Evolutionary conservation across 2,113 vertebrate species (phyloP).

Genomic region (Diphyllodes magnificus): DNA sequence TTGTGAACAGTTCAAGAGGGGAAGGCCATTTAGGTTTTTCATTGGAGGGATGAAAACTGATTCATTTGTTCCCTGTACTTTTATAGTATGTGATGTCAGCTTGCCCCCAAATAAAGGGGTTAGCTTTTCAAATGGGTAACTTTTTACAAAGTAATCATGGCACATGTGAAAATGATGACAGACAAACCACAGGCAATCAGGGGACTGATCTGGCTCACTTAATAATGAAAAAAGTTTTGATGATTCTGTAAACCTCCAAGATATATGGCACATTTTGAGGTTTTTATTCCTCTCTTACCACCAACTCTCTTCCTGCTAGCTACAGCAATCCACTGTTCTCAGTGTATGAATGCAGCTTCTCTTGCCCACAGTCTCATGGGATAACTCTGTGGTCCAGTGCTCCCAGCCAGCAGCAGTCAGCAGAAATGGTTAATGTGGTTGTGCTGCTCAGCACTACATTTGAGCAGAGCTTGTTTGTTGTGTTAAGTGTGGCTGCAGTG

Average conservation of each 20-base stretch:
- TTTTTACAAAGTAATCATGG: not conserved
- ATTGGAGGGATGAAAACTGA: not conserved
- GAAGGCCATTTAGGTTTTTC: not conserved
- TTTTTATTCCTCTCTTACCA: not conserved
- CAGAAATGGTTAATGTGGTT: slow-evolving; percentile 45
- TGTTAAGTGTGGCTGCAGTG: not conserved
- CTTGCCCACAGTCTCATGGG: not conserved
- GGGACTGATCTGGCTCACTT: not conserved
- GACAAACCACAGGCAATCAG: slow-evolving; percentile 2
- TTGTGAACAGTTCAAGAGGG: not conserved
- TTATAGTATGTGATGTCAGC: not conserved
- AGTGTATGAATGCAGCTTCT: not conserved
- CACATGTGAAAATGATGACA: not conserved
- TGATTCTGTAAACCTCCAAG: slow-evolving; percentile 19
- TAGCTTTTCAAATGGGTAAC: not conserved
- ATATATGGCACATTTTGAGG: not conserved
- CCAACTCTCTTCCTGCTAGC: not conserved
- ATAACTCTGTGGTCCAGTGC: not conserved
- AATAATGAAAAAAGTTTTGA: not conserved
- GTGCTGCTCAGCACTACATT: not conserved
- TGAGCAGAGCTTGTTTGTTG: not conserved
- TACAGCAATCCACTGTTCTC: not conserved
- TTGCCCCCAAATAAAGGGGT: slow-evolving; percentile 6
- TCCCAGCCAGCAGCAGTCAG: slow-evolving; percentile 38
- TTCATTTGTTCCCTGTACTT: not conserved